Conservation (phyloP, 2,113 vertebrate genomes). For the Chaetura pelagica region DNA sequence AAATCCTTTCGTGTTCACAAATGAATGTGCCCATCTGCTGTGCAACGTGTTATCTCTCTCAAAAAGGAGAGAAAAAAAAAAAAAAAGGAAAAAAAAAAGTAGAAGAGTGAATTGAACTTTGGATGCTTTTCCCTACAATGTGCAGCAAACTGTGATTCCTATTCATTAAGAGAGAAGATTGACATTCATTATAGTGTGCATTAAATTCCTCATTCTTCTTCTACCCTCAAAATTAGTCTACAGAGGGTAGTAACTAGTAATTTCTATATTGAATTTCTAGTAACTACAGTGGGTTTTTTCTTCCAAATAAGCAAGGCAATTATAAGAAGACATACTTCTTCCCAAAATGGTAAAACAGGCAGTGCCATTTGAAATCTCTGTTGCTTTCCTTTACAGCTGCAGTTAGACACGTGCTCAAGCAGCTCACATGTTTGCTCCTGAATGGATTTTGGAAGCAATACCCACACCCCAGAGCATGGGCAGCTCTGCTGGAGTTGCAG, state of each 20-base stretch:
- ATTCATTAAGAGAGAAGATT: constrained; percentile 62
- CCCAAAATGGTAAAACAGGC: neutral
- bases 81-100: neutral
- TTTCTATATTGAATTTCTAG: constrained; percentile 59
- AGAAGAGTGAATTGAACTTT: constrained; percentile 30
- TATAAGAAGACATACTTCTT: neutral
- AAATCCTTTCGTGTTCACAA: neutral
- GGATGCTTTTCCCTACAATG: constrained; percentile 48
- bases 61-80: neutral
- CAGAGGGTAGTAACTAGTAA: constrained; percentile 41
- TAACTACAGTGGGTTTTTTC: constrained; percentile 32
- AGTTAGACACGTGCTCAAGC: neutral
- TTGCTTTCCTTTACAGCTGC: neutral
- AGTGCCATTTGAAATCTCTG: neutral
- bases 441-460: neutral
- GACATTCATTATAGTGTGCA: constrained; percentile 64
- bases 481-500: neutral
- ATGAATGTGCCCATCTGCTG: constrained; percentile 30
- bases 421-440: neutral
- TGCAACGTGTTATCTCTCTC: neutral
- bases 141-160: constrained; percentile 63
- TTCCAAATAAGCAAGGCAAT: constrained; percentile 48
- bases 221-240: constrained; percentile 64
- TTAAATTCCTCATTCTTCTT: constrained; percentile 56
- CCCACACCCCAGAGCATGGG: neutral